These are phyloP conservation scores for Cephonodes hylas DNA, from an alignment of 2,888 invertebrate genomes.

Conservation along the genomic window DNA sequence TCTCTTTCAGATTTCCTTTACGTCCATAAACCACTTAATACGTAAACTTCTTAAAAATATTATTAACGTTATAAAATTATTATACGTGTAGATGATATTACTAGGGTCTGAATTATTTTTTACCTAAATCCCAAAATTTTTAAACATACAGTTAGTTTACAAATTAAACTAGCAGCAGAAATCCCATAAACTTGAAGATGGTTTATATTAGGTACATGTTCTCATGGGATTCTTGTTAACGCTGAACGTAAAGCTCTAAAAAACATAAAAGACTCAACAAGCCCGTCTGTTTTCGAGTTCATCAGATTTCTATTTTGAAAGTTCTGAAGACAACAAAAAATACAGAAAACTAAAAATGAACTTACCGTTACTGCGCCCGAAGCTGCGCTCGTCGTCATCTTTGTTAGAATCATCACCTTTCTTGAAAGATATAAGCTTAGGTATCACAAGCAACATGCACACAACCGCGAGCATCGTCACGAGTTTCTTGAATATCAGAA, in stretches of 20 bases:
- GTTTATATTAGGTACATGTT: no score
- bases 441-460: slow-evolving; percentile 88
- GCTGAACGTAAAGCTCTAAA: not conserved
- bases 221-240: no score
- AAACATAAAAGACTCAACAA: not conserved
- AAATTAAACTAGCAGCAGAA: no score
- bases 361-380: slow-evolving; percentile 54
- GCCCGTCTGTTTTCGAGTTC: not conserved
- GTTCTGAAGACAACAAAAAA: not conserved
- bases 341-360: slow-evolving; percentile 15
- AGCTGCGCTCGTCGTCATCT: slow-evolving; percentile 61
- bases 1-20: no score
- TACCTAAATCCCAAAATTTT: no score
- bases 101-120: no score
- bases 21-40: no score
- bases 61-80: no score
- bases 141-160: no score
- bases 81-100: no score
- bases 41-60: no score
- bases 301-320: not conserved
- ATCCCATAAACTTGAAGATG: no score
- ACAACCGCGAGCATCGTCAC: slow-evolving; percentile 89
- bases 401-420: slow-evolving; percentile 54
- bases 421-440: slow-evolving; percentile 82
- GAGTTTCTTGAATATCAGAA: slow-evolving; percentile 90